phyloP scores from a whole-genome alignment of 2,888 invertebrate species.

The Carterocephalus palaemon region DNA sequence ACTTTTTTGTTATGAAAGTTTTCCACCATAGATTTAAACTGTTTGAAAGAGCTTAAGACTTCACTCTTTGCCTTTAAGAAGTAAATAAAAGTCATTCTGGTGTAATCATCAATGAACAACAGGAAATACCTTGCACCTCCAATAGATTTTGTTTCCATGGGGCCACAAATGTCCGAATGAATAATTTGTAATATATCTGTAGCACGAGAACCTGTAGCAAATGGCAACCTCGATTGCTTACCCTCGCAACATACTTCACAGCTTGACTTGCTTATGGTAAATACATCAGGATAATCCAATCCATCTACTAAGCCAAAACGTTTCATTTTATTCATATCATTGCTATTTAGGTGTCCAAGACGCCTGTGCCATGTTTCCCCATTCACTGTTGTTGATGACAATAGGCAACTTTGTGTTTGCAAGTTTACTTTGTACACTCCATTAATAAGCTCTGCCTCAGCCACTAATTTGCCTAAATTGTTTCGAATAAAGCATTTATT shows the following conservation, averaged over 20 bases:
- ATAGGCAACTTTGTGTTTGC: not conserved
- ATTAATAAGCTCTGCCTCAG: too few relatives aligned
- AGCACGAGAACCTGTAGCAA: slow-evolving; percentile 18
- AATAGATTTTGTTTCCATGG: slow-evolving; percentile 25
- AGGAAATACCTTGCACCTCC: slow-evolving; percentile 17
- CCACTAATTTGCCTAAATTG: too few relatives aligned
- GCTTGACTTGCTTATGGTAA: slow-evolving; percentile 15
- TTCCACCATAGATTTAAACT: slow-evolving; percentile 20
- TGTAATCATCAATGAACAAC: slow-evolving; percentile 40
- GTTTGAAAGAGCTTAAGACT: slow-evolving; percentile 24
- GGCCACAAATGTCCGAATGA: slow-evolving; percentile 29
- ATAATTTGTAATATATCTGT: slow-evolving; percentile 21
- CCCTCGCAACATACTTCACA: slow-evolving; percentile 32
- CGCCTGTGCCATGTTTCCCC: slow-evolving; percentile 25
- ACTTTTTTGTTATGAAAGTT: slow-evolving; percentile 20
- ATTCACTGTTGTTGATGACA: not conserved
- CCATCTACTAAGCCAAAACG: slow-evolving; percentile 29
- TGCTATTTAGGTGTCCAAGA: slow-evolving; percentile 27
- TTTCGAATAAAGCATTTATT: too few relatives aligned
- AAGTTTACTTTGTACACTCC: not conserved
- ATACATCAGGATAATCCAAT: slow-evolving; percentile 20
- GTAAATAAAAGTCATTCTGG: slow-evolving; percentile 17
- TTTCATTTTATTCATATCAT: slow-evolving; percentile 26
- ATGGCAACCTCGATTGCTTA: slow-evolving; percentile 32
- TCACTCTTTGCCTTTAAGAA: slow-evolving; percentile 26